Base-by-base conservation (phyloP, 2,113 vertebrate species). In the Crotalus tigris region DNA sequence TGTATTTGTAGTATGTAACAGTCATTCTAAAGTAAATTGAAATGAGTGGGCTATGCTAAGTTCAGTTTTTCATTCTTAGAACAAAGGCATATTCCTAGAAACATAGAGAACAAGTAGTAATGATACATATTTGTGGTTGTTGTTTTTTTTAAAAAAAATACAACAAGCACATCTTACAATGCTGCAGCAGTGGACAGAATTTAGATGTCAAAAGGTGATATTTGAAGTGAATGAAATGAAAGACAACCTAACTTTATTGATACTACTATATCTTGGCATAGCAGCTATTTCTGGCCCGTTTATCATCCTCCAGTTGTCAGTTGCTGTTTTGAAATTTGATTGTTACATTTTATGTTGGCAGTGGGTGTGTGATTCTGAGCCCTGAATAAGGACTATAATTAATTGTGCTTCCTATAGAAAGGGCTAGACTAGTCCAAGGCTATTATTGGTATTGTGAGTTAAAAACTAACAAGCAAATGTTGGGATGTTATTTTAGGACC, bases 251-350 rank as follows among this genome's bases (percentile, higher is more conserved):
- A 75, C 39, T 49, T 91, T 29, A 64, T 55, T 44, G n/a, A 69
- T 49, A 55, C n/a, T 26, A 1, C n/a, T 81, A 3, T 92, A 85
- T 92, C 69, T 5, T 0, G 55, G 86, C 0, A 4, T 88, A 89
- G 93, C 91, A 93, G 92, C 92, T 3, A 0, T 64, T 81, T 92
- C 85, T 95, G 93, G 59, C 89, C 90, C 57, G 57, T 93, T 95
- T 88, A 81, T 85, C 93, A 93, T 90, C 44, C 1, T 92, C 89
- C 9, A 7, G 81, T 23, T 5, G 1, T 44, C 87, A 91, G 44
- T 57, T 24, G 2, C 33, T 94, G 0, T 90, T 92, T 3, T 94
- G 90, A 90, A 64, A 1, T 8, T 55, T 10, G 1, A 69, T 85
- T 12, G 0, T 9, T 87, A 64, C 61, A 3, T 24, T 33, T 86